phyloP scores from a whole-genome alignment of 2,888 invertebrate genomes.

The Podabrus alpinus region DNA sequence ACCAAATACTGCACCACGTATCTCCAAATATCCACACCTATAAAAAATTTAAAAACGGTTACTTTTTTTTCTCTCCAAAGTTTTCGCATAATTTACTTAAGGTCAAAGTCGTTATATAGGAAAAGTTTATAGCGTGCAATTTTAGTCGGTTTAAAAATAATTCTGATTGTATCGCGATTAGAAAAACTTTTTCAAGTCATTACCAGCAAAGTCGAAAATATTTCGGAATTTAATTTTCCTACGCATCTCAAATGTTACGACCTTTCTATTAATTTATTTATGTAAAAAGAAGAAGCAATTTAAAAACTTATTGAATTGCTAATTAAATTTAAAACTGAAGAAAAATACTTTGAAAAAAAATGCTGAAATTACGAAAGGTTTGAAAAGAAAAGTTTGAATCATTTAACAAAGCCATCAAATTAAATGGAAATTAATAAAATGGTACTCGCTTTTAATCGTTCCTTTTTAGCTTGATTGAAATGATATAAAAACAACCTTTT shows the following conservation, averaged over 20 bases:
- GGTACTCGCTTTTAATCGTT: not conserved
- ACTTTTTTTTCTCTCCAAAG: not conserved
- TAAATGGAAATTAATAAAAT: not conserved
- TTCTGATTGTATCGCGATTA: not conserved
- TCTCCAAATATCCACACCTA: slow-evolving; percentile 97
- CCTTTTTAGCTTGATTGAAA: not conserved
- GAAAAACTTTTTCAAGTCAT: not conserved
- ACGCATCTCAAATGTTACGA: not conserved
- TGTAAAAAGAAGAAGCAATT: not conserved
- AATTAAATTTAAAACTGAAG: not conserved
- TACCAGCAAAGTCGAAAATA: not conserved
- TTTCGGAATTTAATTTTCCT: not conserved
- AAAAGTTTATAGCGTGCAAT: not conserved
- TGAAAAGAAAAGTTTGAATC: not conserved
- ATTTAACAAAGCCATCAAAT: not conserved
- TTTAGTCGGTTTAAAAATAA: not conserved
- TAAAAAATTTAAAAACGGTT: slow-evolving; percentile 35
- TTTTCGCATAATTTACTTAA: not conserved
- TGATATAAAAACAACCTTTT: not conserved
- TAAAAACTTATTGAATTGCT: not conserved
- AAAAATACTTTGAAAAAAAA: not conserved
- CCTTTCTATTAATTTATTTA: not conserved
- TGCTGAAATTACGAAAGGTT: not conserved
- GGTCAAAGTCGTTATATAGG: not conserved
- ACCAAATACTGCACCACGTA: slow-evolving; percentile 95